phyloP scores from a whole-genome alignment of 1,140 invertebrate species.

The Nautilus pompilius region DNA sequence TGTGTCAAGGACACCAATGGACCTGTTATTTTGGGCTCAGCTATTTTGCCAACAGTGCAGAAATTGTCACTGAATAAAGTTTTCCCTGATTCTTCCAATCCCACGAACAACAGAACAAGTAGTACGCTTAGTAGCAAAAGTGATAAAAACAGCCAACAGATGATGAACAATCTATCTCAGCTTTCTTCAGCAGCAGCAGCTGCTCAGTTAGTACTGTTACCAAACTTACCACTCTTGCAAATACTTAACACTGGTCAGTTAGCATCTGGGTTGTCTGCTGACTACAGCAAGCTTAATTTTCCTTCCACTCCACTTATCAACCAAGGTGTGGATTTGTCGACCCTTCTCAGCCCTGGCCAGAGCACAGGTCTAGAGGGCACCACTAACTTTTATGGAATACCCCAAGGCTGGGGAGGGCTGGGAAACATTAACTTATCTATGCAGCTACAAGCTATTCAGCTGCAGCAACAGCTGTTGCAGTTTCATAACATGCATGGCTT shows the following conservation, averaged over 20 bases:
- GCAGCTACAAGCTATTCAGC: background rate
- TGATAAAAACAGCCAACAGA: background rate
- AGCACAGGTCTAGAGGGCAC: background rate
- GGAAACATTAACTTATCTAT: background rate
- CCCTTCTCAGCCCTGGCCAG: background rate
- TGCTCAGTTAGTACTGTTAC: conserved; percentile 13
- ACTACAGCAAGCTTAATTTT: background rate
- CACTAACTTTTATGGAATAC: background rate
- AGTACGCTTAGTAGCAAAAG: background rate
- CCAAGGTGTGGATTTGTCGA: background rate
- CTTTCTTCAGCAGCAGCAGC: conserved; percentile 7
- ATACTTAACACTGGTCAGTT: conserved; percentile 14
- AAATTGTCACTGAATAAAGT: too few species aligned
- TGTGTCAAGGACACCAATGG: too few species aligned
- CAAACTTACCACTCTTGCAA: conserved; percentile 27
- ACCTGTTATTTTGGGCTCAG: too few species aligned
- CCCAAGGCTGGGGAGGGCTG: background rate
- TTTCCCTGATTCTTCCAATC: background rate
- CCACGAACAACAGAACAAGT: background rate
- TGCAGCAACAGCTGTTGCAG: background rate
- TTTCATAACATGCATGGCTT: too few species aligned
- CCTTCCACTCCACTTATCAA: background rate
- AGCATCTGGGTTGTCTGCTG: too few species aligned
- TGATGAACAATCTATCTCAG: background rate
- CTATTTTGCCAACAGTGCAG: too few species aligned